Base-by-base conservation (phyloP, 23 tunicate species). In the Styela clava region DNA sequence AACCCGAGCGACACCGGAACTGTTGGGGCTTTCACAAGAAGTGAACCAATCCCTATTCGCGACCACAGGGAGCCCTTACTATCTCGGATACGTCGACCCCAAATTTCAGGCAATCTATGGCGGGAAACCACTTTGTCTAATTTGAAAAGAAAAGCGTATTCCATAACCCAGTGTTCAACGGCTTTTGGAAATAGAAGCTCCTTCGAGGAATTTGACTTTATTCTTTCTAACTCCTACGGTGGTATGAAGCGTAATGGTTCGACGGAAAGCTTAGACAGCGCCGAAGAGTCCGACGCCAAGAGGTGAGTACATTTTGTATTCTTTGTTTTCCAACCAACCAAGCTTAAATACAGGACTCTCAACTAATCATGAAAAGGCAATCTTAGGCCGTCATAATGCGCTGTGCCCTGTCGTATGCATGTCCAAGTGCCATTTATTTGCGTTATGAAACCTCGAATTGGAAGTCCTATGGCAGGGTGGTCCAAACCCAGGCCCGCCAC, bases 231-330 rank as follows among this genome's bases (percentile, higher is more conserved):
- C 20, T 37, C 65, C 30, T 36, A 44, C 27, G 12, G 81, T 76
- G 81, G 81, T 44, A 76, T 76, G 81, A 76, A 76, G 81, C 81
- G 81, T 21, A 76, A 76, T 76, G 81, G 81, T 27, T 76, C 81
- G 81, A 33, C 81, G 52, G 81, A 76, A 44, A 76, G 65, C 31
- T 35, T 76, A 76, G 81, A 51, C n/a, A 76, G 65, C 81, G 64
- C 52, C 52, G 81, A 76, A 51, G 81, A 76, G 24, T 35, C 64
- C 28, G 52, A 44, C 31, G 65, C 81, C 1, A 76, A 76, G 37
- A 76, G 81, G 81, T 76, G 1, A 64, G 81, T 73, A 16, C 27
- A 25, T 69, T 24, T 0, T 1, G 24, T n/a, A n/a, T n/a, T n/a
- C n/a, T n/a, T n/a, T n/a, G n/a, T n/a, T n/a, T n/a, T n/a, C n/a